Evolutionary conservation across 2,113 vertebrate genomes (phyloP).

Genomic region (Protomyctophum bolini): DNA sequence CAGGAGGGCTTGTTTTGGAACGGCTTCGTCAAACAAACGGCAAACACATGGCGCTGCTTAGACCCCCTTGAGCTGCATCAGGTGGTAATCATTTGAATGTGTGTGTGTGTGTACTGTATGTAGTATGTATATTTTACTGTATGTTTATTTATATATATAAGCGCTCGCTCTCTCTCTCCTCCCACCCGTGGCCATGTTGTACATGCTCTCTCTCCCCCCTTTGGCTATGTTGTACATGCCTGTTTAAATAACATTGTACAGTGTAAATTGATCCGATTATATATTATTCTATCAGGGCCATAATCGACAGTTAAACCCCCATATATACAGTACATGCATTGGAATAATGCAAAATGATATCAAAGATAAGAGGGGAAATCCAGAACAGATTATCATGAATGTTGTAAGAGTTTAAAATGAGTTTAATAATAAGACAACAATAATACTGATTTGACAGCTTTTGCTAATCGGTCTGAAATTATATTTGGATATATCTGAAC

Average conservation of each 20-base stretch:
- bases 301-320: neutral
- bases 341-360: constrained; percentile 35
- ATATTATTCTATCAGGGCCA: constrained; percentile 6
- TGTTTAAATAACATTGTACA: constrained; percentile 42
- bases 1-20: neutral
- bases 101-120: constrained; percentile 46
- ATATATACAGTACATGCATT: constrained; percentile 15
- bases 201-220: constrained; percentile 45
- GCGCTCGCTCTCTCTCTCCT: constrained; percentile 25
- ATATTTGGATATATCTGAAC: no score
- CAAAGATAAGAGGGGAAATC: neutral
- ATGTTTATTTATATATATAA: constrained; percentile 72
- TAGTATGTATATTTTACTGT: constrained; percentile 18
- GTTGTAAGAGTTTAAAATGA: neutral
- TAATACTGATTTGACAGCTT: constrained; percentile 6
- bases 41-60: constrained; percentile 21
- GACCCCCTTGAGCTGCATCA: constrained; percentile 21
- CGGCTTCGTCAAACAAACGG: constrained; percentile 29
- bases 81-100: constrained; percentile 42
- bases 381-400: no score
- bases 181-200: constrained; percentile 21
- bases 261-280: constrained; percentile 36
- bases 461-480: neutral
- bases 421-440: neutral
- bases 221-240: constrained; percentile 43